A percentile compares a stretch with the other conserved stretches of the same genome.
phyloP scores from a whole-genome alignment of 2,797 vertebrate species.

The Esox masquinongy region DNA sequence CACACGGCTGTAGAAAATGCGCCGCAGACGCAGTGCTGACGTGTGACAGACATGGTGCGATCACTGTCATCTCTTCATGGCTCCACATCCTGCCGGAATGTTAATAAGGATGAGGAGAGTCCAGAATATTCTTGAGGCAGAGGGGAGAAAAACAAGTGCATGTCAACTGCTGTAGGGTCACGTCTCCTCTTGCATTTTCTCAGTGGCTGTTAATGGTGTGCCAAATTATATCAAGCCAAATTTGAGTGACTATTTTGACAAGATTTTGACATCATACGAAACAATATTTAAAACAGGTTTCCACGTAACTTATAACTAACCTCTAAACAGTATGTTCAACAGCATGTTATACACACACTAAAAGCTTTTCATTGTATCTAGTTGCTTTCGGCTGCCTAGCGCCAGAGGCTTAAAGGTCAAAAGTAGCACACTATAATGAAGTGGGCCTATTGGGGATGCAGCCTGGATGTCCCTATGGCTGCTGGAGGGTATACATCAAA shows the following conservation, averaged over 20 bases:
- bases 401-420: neutral
- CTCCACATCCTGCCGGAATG: neutral
- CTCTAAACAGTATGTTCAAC: too few species aligned
- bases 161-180: neutral
- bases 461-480: conserved; percentile 41
- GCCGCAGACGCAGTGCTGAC: conserved; percentile 32
- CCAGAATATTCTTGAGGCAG: neutral
- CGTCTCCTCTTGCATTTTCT: neutral
- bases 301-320: too few species aligned
- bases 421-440: neutral
- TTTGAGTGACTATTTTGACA: neutral
- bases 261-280: neutral
- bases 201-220: neutral
- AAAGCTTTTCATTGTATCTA: conserved; percentile 23
- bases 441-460: neutral
- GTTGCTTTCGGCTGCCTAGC: neutral
- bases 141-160: neutral
- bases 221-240: neutral
- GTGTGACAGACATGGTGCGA: conserved; percentile 40
- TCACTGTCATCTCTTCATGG: neutral
- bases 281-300: neutral
- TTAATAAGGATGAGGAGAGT: neutral
- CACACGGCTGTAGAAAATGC: neutral
- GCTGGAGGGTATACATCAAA: conserved; percentile 31
- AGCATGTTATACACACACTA: neutral